Evolutionary conservation across 2,113 vertebrate genomes (phyloP), one percentile per base, ranked within the genome.

Genomic region (Recurvirostra avosetta): DNA sequence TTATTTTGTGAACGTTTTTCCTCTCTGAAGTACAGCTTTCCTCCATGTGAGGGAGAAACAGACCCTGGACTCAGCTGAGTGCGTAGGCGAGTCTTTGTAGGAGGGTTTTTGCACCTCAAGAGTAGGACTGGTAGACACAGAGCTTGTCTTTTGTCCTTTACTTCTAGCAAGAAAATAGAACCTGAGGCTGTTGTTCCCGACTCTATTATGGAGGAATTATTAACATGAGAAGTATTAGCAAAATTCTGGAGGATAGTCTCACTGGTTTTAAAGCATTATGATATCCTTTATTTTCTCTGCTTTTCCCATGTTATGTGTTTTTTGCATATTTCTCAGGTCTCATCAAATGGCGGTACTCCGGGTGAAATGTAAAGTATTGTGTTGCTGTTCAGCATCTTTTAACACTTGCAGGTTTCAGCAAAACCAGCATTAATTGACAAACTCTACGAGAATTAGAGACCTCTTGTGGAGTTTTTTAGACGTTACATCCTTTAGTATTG

Each of bases 401-500:
- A 58, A 15, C 18, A 3, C 36, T 26, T 12, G 7, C 43, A 29
- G 21, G 11, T 49, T 15, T 67, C n/a, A 9, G 17, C n/a, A 41
- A 34, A 36, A 81, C 50, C 74, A 66, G 7, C 66, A 6, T 22
- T 32, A 30, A 41, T 38, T 50, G 59, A 25, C 65, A 32, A 67
- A 72, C 34, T 14, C 36, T 30, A 32, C 27, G 43, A 67, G 32
- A 72, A 50, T 38, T 2, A 34, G 70, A 93, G 94, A 63, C 76
- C 45, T 91, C 58, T 95, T 7, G 72, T 93, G 92, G 88, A 70
- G 25, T 62, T 86, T 93, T 94, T 72, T 50, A 20, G 75, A 29
- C 21, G 6, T 91, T 96, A 34, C 73, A 85, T 4, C 74, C 80
- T 61, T 71, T 26, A 14, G 41, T 40, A 59, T 10, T n/a, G 59